Evolutionary conservation across 2,797 vertebrate genomes (phyloP), one percentile per base, ranked within the genome.

Genomic region (Aeoliscus strigatus): DNA sequence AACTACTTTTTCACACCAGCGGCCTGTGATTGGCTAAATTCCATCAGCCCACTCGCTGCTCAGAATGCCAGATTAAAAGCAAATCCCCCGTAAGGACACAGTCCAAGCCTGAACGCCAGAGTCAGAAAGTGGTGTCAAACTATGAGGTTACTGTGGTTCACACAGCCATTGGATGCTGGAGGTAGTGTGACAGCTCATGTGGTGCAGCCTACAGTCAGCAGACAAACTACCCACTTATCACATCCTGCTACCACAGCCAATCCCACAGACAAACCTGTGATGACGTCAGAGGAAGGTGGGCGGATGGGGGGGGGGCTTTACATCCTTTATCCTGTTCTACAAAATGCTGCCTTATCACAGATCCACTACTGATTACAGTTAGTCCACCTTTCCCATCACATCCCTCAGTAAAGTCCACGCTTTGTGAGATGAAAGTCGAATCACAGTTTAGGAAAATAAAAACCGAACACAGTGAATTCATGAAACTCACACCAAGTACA

Each of bases 71-170:
- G 66, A 67, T 74, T 58, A 70, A 26, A 37, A n/a, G 5, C n/a
- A 54, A 71, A 68, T 57, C 56, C 60, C 41, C 13, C 17, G 36
- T 31, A 10, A 21, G 8, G 11, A 16, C 30, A 40, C 11, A 12
- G 29, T 9, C 13, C 9, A 17, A 3, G 12, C 21, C 14, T 15
- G 2, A 9, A 27, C 5, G 9, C 45, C 4, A 3, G 17, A 39
- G 43, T 51, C 30, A 14, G 16, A 46, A 13, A 28, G 51, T 24
- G 46, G 27, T 13, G 28, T 39, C 5, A 42, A 51, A 30, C 35
- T 14, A 7, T 27, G 55, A 66, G 75, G 71, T 77, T 74, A 80
- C 73, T 74, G 4, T 16, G 71, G 78, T 72, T 80, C 79, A 70
- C n/a, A 2, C 47, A 53, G 40, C 40, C 14, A 79, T 81, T 23